Evolutionary conservation across 1,140 invertebrate genomes (phyloP).

Genomic region (Olivierus martensii): DNA sequence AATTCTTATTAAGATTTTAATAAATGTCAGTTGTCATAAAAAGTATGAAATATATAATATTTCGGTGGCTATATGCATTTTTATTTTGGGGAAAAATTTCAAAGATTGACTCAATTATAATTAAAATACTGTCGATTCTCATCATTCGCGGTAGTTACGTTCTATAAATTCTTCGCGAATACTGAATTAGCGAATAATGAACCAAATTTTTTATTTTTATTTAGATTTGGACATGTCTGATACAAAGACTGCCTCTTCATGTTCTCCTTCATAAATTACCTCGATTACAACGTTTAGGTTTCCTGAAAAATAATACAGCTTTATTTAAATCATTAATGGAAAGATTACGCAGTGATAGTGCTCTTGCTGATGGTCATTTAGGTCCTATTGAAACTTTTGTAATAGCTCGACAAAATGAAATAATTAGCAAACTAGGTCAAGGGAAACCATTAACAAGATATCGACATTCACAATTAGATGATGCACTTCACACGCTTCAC

Average conservation of each 20-base stretch:
- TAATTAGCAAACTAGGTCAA: background rate
- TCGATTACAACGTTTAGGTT: constrained; percentile 45
- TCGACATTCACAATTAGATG: constrained; percentile 23
- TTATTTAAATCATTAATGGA: constrained; percentile 31
- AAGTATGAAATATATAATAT: too few species aligned
- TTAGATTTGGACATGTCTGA: constrained; percentile 46
- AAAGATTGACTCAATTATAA: too few species aligned
- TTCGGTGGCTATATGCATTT: too few species aligned
- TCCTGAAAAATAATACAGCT: constrained; percentile 34
- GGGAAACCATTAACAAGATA: constrained; percentile 20
- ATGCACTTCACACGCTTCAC: constrained; percentile 29
- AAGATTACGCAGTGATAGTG: constrained; percentile 30
- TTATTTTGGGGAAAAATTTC: too few species aligned
- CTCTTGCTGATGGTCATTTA: constrained; percentile 35
- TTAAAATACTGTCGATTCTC: too few species aligned
- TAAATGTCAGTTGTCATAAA: too few species aligned
- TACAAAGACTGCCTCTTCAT: constrained; percentile 41
- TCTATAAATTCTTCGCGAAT: too few species aligned
- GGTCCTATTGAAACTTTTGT: constrained; percentile 44
- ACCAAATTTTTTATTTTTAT: constrained; percentile 6
- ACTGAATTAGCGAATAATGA: too few species aligned
- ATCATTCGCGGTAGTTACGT: too few species aligned
- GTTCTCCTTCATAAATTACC: constrained; percentile 44
- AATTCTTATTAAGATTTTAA: too few species aligned
- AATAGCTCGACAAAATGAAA: constrained; percentile 22